These are phyloP conservation scores for Strigamia transsilvanica DNA, from an alignment of 2,888 invertebrate species.

Conservation along the genomic window DNA sequence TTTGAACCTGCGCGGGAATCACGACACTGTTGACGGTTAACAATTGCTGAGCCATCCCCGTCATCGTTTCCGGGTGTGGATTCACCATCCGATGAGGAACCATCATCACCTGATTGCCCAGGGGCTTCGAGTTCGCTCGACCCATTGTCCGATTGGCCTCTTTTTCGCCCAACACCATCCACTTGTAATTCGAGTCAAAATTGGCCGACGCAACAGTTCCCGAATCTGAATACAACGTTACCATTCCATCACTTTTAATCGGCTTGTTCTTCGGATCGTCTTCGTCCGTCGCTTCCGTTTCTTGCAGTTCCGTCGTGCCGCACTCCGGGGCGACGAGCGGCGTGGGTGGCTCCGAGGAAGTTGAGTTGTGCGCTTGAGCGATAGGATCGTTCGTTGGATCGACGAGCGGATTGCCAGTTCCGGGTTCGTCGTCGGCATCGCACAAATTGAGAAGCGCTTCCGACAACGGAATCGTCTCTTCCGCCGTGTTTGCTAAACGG, in stretches of 20 bases:
- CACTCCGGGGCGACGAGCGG: neutral
- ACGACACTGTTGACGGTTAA: conserved; percentile 10
- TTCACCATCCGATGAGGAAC: neutral
- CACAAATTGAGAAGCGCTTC: neutral
- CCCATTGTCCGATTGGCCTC: neutral
- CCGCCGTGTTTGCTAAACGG: neutral
- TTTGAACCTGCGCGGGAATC: neutral
- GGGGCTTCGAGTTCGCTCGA: neutral
- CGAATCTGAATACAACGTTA: conserved; percentile 12
- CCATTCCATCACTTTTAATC: neutral
- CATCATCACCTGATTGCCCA: neutral
- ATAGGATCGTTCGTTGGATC: neutral
- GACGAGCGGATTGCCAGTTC: neutral
- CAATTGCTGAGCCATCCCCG: neutral
- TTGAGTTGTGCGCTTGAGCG: neutral
- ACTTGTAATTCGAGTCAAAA: neutral
- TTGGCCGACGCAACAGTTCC: neutral
- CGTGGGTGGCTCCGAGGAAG: neutral
- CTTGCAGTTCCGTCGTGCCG: neutral
- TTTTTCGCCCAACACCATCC: neutral
- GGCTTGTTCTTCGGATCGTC: neutral
- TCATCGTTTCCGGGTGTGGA: neutral
- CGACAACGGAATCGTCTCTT: neutral
- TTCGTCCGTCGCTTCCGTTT: neutral
- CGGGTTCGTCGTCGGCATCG: neutral